phyloP scores from a whole-genome alignment of 2,797 vertebrate species.

The Hyperoplus immaculatus region DNA sequence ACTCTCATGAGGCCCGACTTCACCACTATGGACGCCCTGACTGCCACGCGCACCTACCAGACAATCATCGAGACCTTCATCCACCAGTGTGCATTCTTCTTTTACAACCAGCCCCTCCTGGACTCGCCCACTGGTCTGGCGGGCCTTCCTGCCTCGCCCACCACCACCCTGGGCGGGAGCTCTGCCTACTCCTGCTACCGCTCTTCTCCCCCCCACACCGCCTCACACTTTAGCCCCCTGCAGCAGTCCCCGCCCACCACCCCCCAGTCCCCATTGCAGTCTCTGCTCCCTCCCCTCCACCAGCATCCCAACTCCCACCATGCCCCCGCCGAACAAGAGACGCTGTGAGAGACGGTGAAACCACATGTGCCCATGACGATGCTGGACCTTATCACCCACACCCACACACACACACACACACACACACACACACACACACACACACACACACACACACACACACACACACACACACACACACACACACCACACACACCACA shows the following conservation, averaged over 20 bases:
- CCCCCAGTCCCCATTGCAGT: slow-evolving; percentile 90
- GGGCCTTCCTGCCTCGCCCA: slow-evolving; percentile 88
- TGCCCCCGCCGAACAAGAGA: slow-evolving; percentile 89
- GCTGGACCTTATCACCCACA: slow-evolving; percentile 75
- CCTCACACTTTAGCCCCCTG: slow-evolving; percentile 84
- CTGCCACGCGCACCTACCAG: slow-evolving; percentile 96
- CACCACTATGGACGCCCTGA: slow-evolving; percentile 97
- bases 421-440: background rate
- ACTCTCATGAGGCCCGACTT: slow-evolving; percentile 97
- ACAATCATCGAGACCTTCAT: slow-evolving; percentile 99
- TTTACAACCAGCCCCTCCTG: slow-evolving; percentile 90
- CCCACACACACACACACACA: slow-evolving; percentile 16
- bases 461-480: background rate
- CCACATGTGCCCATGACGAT: slow-evolving; percentile 76
- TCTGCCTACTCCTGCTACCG: slow-evolving; percentile 85
- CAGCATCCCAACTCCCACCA: slow-evolving; percentile 86
- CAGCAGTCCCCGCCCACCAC: slow-evolving; percentile 91
- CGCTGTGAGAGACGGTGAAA: slow-evolving; percentile 88
- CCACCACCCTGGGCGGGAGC: slow-evolving; percentile 78
- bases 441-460: slow-evolving; percentile 51
- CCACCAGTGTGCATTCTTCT: slow-evolving; percentile 97
- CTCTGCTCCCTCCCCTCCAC: slow-evolving; percentile 88
- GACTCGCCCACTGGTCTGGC: slow-evolving; percentile 88
- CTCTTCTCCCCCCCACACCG: slow-evolving; percentile 80
- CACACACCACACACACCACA: background rate